Evolutionary conservation across 2,797 vertebrate genomes (phyloP).

Genomic region (Tadarida brasiliensis): DNA sequence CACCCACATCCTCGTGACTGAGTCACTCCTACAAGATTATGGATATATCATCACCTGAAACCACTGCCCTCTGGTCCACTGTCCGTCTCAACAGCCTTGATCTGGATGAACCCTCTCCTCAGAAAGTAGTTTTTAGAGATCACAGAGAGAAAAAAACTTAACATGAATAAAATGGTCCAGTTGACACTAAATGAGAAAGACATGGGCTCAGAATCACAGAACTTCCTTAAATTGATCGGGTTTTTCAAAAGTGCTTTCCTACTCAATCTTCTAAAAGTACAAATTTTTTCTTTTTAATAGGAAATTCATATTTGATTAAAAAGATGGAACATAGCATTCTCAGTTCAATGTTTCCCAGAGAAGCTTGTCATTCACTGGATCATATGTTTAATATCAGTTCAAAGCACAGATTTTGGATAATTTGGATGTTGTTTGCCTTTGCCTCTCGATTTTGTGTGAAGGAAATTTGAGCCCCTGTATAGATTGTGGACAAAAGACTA

Average conservation of each 20-base stretch:
- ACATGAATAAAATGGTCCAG: constrained; percentile 40
- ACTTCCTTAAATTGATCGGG: constrained; percentile 52
- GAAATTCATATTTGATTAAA: constrained; percentile 65
- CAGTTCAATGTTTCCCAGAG: constrained; percentile 51
- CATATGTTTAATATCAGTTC: constrained; percentile 32
- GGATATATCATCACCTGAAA: neutral
- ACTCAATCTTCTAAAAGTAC: constrained; percentile 46
- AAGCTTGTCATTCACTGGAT: constrained; percentile 12
- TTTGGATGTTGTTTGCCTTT: constrained; percentile 8
- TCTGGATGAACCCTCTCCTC: neutral
- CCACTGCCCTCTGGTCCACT: neutral
- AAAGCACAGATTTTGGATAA: constrained; percentile 36
- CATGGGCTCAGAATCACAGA: neutral
- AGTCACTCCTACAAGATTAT: neutral
- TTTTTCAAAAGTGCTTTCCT: constrained; percentile 56
- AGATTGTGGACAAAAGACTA: neutral
- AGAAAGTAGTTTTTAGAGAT: constrained; percentile 7
- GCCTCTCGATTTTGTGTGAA: neutral
- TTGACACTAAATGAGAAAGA: neutral
- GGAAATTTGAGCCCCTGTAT: neutral
- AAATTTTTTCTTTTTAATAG: constrained; percentile 51
- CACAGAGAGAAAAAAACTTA: constrained; percentile 1
- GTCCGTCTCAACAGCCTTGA: neutral
- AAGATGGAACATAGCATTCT: constrained; percentile 36
- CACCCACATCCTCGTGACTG: neutral